A percentile compares a stretch with the other conserved stretches of the same genome.
These are phyloP conservation scores for Cydia fagiglandana DNA, from an alignment of 1,140 invertebrate genomes.

Conservation along the genomic window DNA sequence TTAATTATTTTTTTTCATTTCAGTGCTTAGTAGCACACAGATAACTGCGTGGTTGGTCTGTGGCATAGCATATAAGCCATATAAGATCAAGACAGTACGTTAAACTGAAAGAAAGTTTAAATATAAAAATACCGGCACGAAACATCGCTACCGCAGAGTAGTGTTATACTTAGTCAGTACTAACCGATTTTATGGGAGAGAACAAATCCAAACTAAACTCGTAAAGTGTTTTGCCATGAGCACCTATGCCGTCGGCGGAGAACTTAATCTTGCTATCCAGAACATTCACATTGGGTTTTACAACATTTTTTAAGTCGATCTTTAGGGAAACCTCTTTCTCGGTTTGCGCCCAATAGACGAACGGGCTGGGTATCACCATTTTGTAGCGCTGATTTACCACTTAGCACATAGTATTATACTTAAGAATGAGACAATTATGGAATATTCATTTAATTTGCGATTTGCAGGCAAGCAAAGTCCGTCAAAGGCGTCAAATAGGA, in stretches of 20 bases:
- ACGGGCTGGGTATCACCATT: slow-evolving; percentile 84
- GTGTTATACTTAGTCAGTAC: slow-evolving; percentile 67
- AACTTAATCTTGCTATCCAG: slow-evolving; percentile 82
- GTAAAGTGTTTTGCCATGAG: slow-evolving; percentile 85
- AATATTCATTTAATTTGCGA: background rate
- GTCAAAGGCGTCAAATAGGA: background rate
- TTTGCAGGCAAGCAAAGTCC: background rate
- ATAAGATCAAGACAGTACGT: slow-evolving; percentile 7
- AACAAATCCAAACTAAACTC: slow-evolving; percentile 87
- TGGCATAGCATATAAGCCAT: background rate
- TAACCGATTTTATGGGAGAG: slow-evolving; percentile 83
- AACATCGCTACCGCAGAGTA: background rate
- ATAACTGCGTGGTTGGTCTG: too few relatives aligned
- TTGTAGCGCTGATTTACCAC: slow-evolving; percentile 12
- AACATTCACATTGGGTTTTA: slow-evolving; percentile 81
- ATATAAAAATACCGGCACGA: background rate
- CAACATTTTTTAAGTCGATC: slow-evolving; percentile 91
- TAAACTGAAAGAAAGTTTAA: too few relatives aligned
- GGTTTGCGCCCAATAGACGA: slow-evolving; percentile 96
- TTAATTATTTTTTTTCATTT: too few relatives aligned
- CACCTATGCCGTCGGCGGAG: slow-evolving; percentile 84
- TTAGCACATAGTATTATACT: background rate
- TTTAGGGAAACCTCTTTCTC: slow-evolving; percentile 86
- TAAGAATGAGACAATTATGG: background rate
- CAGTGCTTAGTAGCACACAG: too few relatives aligned